Evolutionary conservation across 2,113 vertebrate species (phyloP), one percentile per base, ranked within the genome.

Genomic region (Desmodus rotundus): DNA sequence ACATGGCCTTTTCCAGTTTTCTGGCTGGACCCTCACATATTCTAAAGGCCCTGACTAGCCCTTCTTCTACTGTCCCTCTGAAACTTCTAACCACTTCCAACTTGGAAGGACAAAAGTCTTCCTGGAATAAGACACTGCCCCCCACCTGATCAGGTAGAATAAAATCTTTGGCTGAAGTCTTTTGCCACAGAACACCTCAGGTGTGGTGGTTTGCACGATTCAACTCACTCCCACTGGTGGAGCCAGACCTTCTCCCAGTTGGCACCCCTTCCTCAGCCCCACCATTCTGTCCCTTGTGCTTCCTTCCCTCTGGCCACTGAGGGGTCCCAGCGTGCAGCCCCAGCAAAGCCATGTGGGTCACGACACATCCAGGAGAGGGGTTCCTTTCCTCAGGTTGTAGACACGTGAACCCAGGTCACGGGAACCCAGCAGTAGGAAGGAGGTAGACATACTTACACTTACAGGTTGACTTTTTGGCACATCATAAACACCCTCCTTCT

Each of bases 401-500:
- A 38, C 10, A 8, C 0, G 4, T 0, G 38, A 72, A 22, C 13
- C 43, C 24, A 7, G 70, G 22, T 50, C n/a, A 4, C 0, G 0
- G 47, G 58, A n/a, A 22, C 14, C 63, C 67, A 83, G 76, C n/a
- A 7, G 28, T 5, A 50, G 17, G n/a, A 24, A 74, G 41, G 10
- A 68, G 54, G 41, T 7, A 68, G 54, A 38, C 2, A 24, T 95
- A 98, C 97, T 98, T 99, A 99, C 99, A 99, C 99, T 99, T 99
- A 99, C 99, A 99, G 99, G 99, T 99, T 99, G 99, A 98, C 99
- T 99, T 99, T 99, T 99, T 99, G 99, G 99, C 99, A 99, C 99
- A 98, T 99, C 99, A 99, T 99, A 99, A 98, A 99, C 99, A 98
- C 99, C 99, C 99, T 99, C 99, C 98, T 99, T 99, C 99, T 99